Evolutionary conservation across 2,888 invertebrate species (phyloP), one percentile per base, ranked within the genome.

Genomic region (Scaptomyza polygonia): DNA sequence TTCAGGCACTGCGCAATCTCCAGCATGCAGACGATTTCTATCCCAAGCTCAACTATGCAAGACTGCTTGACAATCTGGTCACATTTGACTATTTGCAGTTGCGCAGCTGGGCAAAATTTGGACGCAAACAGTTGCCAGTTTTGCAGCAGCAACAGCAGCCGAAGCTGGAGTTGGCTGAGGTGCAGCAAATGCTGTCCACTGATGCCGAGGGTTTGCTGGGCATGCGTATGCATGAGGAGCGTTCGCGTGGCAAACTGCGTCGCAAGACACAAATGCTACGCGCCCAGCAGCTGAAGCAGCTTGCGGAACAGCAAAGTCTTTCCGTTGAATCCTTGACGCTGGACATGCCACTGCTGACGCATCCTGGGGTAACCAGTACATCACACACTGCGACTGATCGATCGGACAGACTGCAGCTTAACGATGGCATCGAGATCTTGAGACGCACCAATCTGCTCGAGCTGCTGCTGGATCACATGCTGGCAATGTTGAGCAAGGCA

Each of bases 391-490:
- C 30, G 1, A 36, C 14, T n/a, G 2, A n/a, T 34, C 34, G 34
- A 1, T 16, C 58, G 1, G 11, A 3, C 6, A 29, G 11, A 0
- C 65, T 78, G 0, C 87, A 68, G 42, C 68, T 88, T 3, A 90
- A 89, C 63, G 88, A 91, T 27, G 89, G 89, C 30, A 71, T 95
- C 89, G 94, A 95, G 57, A 88, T 93, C 2, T 92, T 94, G 65
- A 93, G 95, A 51, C 92, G 94, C 47, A 93, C 94, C n/a, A 90
- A 93, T 56, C 92, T 96, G 1, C 90, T 96, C 0, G 94, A 94
- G 85, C 94, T 95, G 82, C 95, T 96, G 79, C 94, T 96, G 49
- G 92, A 94, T 16, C 95, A 96, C 82, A 95, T 96, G 79, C 93
- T 96, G 34, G 93, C 94, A 53, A 95, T 96, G 93, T 94, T 95